A percentile compares a stretch with the other conserved stretches of the same genome.
Conservation (phyloP, 2,888 invertebrate species). For the Eristalinus aeneus region DNA sequence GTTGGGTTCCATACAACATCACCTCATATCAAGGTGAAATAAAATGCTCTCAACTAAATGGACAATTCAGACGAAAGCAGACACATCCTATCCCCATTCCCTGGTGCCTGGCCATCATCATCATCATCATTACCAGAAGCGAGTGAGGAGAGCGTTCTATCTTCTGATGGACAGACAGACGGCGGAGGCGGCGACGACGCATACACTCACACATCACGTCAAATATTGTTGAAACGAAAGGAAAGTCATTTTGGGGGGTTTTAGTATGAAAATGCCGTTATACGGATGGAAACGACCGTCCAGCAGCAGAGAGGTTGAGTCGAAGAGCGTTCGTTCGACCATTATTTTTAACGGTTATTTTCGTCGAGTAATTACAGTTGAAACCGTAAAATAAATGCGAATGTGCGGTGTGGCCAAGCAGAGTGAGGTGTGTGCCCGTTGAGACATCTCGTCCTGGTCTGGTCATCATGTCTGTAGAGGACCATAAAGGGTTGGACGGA, state of each 20-base stretch:
- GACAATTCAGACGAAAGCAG: conserved; percentile 23
- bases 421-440: background rate
- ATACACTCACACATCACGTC: conserved; percentile 56
- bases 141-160: background rate
- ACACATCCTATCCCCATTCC: conserved; percentile 14
- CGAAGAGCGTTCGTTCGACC: conserved; percentile 28
- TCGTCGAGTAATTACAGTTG: conserved; percentile 70
- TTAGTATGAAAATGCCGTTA: conserved; percentile 67
- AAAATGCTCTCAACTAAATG: conserved; percentile 62
- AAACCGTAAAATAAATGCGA: conserved; percentile 69
- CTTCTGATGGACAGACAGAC: background rate
- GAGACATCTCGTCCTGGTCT: background rate
- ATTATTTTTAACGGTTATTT: conserved; percentile 71
- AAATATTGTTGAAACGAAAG: conserved; percentile 60
- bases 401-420: conserved; percentile 30
- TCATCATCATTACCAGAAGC: conserved; percentile 47
- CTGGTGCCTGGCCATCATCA: conserved; percentile 36
- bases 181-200: conserved; percentile 2
- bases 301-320: background rate
- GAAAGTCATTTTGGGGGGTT: conserved; percentile 65
- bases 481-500: conserved; percentile 40
- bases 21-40: conserved; percentile 57
- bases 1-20: conserved; percentile 36
- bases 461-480: conserved; percentile 27
- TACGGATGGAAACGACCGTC: background rate